Conservation (phyloP, 2,888 invertebrate species). For the Rapana venosa region DNA sequence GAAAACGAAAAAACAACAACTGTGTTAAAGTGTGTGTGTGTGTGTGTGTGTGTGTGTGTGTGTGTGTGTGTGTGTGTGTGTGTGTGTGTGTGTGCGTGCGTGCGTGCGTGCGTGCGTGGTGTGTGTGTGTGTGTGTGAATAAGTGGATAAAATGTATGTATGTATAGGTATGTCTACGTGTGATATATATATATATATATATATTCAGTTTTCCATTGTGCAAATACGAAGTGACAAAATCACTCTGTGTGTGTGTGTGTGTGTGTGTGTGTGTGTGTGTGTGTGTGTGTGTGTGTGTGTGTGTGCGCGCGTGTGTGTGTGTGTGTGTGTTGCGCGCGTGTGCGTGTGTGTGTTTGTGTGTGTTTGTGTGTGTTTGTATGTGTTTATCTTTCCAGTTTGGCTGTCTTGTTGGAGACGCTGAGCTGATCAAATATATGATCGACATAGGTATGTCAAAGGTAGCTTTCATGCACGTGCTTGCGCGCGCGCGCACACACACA, state of each 20-base stretch:
- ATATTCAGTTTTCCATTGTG: too few species aligned
- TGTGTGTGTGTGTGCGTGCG: not conserved
- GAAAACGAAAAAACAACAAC: too few species aligned
- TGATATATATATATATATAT: too few species aligned
- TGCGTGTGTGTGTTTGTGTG: not conserved
- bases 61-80: not conserved
- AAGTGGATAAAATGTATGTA: too few species aligned
- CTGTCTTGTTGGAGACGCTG: conserved; percentile 61
- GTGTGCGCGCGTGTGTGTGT: not conserved
- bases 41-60: too few species aligned
- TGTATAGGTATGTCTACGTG: too few species aligned
- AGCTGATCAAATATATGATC: conserved; percentile 58
- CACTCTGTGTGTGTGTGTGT: not conserved
- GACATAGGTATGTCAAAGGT: conserved; percentile 53
- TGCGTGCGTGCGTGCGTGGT: too few species aligned
- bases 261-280: conserved; percentile 18
- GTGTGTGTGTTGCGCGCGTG: not conserved
- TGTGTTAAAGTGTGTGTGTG: too few species aligned
- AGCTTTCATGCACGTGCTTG: not conserved
- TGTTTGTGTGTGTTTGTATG: not conserved
- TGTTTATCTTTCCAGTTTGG: conserved; percentile 57
- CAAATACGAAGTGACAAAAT: too few species aligned
- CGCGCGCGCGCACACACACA: not conserved
- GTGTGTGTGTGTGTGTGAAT: too few species aligned
- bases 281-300: conserved; percentile 18